phyloP scores from a whole-genome alignment of 1,140 invertebrate species.

The Luehdorfia chinensis region DNA sequence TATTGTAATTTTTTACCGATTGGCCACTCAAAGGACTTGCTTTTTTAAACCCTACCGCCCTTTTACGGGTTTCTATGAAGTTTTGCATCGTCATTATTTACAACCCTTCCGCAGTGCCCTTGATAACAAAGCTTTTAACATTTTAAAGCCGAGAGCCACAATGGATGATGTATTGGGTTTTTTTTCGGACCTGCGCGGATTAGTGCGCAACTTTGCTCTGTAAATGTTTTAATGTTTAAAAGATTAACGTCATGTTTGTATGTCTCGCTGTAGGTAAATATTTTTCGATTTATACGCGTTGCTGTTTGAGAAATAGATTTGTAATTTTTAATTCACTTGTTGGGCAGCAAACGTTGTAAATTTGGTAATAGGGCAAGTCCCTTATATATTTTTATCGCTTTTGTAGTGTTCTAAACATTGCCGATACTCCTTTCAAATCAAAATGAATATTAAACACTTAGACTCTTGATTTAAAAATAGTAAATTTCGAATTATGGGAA shows the following conservation, averaged over 20 bases:
- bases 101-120: conserved; percentile 67
- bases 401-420: too few relatives aligned
- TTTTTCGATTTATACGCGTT: conserved; percentile 47
- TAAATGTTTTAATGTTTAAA: conserved; percentile 74
- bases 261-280: conserved; percentile 56
- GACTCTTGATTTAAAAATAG: too few relatives aligned
- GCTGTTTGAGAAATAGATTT: conserved; percentile 44
- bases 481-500: too few relatives aligned
- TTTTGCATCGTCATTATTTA: conserved; percentile 72
- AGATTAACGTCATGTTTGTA: conserved; percentile 67
- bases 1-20: conserved; percentile 16
- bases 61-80: conserved; percentile 63
- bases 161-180: conserved; percentile 59
- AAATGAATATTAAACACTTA: too few relatives aligned
- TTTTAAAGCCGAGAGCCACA: conserved; percentile 64
- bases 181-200: conserved; percentile 46
- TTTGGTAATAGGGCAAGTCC: too few relatives aligned
- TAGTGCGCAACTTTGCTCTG: conserved; percentile 39
- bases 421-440: too few relatives aligned
- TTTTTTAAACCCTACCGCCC: conserved; percentile 39
- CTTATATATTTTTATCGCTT: too few relatives aligned
- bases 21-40: conserved; percentile 5
- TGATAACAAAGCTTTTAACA: conserved; percentile 72
- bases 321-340: conserved; percentile 26
- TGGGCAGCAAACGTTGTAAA: too few relatives aligned